Base-by-base conservation (phyloP, 53 echinoderm and acorn worm species). In the Holothuria scabra region DNA sequence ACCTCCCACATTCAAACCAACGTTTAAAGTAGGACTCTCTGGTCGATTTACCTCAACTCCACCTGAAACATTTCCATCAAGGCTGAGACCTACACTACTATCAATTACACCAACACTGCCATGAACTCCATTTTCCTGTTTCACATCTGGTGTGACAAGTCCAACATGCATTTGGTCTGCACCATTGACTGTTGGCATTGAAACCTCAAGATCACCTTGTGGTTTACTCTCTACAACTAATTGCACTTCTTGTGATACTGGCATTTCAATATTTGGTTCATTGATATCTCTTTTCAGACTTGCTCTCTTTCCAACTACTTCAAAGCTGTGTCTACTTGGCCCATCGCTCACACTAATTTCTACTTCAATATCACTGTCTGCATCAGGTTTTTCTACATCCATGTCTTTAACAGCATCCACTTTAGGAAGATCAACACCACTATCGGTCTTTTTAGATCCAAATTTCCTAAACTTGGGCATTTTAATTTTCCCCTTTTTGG, bases 301-400 rank as follows among this genome's bases (percentile, higher is more conserved):
- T 4, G 78, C 78, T 78, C 58, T 78, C 57, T 57, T 78, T n/a
- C 78, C 78, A 21, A 78, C 32, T 30, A 57, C 78, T 21, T 78
- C 78, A 58, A 78, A 78, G 10, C 59, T 4, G 25, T 46, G 14
- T 23, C 26, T 48, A 46, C 44, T 72, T 21, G 34, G 23, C 7
- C 48, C 26, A 21, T 72, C 46, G 8, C 37, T 26, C 8, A 67
- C 30, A 46, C 14, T 26, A 16, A 74, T 49, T 20, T 44, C 74
- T 4, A 46, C 74, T 49, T 49, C 74, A 56, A 32, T 28, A 29
- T 29, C 58, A 28, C 26, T 22, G 3, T 64, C 64, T 28, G 26
- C 30, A 28, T 64, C 64, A 57, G 78, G 78, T 31, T 23, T 28
- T 12, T 56, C 58, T 30, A 32, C 10, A 57, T 56, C 30, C 25